These are phyloP conservation scores for Cheilosia soror DNA, from an alignment of 2,888 invertebrate species.

Conservation along the genomic window DNA sequence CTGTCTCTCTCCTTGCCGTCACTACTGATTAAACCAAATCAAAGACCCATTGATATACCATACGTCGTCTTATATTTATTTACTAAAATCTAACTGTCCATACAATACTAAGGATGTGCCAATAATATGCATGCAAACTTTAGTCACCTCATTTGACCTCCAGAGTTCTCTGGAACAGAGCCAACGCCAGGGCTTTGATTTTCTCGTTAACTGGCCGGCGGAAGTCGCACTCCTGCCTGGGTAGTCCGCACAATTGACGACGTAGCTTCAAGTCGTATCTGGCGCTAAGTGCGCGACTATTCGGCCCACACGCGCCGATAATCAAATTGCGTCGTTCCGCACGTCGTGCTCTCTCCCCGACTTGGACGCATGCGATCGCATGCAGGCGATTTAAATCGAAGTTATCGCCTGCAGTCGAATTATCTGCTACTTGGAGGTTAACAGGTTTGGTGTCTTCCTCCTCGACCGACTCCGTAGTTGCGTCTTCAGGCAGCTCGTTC, in stretches of 20 bases:
- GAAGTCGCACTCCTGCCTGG: conserved; percentile 86
- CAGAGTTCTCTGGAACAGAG: conserved; percentile 81
- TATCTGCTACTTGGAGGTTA: conserved; percentile 33
- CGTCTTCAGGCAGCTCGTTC: conserved; percentile 32
- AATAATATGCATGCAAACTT: not conserved
- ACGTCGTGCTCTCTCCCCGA: conserved; percentile 86
- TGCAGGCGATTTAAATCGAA: conserved; percentile 82
- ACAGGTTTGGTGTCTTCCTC: conserved; percentile 79
- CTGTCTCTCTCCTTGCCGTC: too few species aligned
- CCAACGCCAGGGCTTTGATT: conserved; percentile 80
- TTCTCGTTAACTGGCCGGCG: conserved; percentile 80
- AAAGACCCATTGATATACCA: not conserved
- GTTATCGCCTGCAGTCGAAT: conserved; percentile 52
- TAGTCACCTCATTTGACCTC: conserved; percentile 79
- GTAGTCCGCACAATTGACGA: conserved; percentile 88
- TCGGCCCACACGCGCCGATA: conserved; percentile 90
- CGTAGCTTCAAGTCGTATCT: conserved; percentile 90
- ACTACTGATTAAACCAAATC: not conserved
- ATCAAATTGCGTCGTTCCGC: conserved; percentile 87
- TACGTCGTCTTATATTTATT: conserved; percentile 46
- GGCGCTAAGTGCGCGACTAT: conserved; percentile 91
- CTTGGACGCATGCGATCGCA: conserved; percentile 85
- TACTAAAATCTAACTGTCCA: conserved; percentile 10
- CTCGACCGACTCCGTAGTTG: conserved; percentile 81
- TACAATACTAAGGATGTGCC: not conserved